phyloP scores from a whole-genome alignment of 2,888 invertebrate species.

The Caenorhabditis parvicauda region DNA sequence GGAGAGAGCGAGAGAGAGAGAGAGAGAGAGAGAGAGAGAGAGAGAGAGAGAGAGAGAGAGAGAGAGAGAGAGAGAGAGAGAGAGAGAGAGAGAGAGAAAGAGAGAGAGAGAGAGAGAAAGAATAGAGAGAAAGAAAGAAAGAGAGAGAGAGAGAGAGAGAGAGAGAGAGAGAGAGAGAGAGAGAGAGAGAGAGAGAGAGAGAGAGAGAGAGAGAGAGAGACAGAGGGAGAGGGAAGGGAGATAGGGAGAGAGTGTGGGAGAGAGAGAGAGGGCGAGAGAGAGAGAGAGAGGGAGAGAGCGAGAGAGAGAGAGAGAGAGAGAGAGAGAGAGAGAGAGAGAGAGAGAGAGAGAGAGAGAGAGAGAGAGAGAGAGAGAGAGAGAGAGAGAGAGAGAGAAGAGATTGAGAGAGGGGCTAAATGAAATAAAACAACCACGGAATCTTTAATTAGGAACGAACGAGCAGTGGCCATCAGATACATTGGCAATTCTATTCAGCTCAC shows the following conservation, averaged over 20 bases:
- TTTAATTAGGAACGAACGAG: conserved; percentile 9
- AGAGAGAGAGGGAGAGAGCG: neutral
- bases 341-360: conserved; percentile 10
- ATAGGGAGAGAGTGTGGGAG: neutral
- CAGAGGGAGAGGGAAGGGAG: neutral
- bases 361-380: conserved; percentile 3
- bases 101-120: conserved; percentile 7
- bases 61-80: neutral
- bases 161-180: conserved; percentile 4
- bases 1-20: conserved; percentile 2
- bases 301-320: conserved; percentile 9
- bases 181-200: conserved; percentile 4
- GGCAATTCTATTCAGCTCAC: too few relatives aligned
- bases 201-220: neutral
- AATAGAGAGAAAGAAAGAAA: neutral
- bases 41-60: conserved; percentile 6
- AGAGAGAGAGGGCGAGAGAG: neutral
- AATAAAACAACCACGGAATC: conserved; percentile 18
- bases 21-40: neutral
- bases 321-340: neutral
- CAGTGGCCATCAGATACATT: neutral
- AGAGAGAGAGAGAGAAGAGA: conserved; percentile 1
- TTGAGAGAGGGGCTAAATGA: neutral
- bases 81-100: neutral
- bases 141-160: neutral